Percentiles rank a stretch among this genome's conserved stretches.
phyloP scores from a whole-genome alignment of 2,797 vertebrate species.

The Phalanger gymnotis region DNA sequence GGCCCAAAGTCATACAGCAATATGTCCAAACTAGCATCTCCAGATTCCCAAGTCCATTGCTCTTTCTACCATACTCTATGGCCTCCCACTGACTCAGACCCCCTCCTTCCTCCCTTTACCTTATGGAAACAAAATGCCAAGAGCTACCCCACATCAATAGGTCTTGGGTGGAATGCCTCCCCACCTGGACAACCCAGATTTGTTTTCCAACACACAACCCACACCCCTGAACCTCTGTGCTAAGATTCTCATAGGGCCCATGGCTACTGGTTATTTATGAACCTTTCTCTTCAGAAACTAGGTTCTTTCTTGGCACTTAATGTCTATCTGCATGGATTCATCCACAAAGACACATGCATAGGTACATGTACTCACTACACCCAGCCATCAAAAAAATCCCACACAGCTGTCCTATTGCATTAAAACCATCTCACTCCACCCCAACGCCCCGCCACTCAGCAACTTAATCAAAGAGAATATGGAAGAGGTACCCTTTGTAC shows the following conservation, averaged over 20 bases:
- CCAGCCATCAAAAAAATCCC: slow-evolving; percentile 33
- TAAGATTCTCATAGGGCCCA: slow-evolving; percentile 50
- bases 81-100: slow-evolving; percentile 39
- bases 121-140: slow-evolving; percentile 47
- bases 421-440: not conserved
- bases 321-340: slow-evolving; percentile 47
- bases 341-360: not conserved
- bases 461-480: slow-evolving; percentile 74
- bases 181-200: slow-evolving; percentile 47
- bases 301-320: slow-evolving; percentile 34
- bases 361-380: not conserved
- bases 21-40: not conserved
- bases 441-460: not conserved
- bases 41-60: not conserved
- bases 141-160: not conserved
- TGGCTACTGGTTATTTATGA: slow-evolving; percentile 61
- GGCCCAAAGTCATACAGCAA: not conserved
- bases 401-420: accelerated
- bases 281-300: not conserved
- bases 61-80: not conserved
- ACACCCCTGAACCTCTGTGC: slow-evolving; percentile 3
- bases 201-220: not conserved
- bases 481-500: slow-evolving; percentile 70
- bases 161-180: slow-evolving; percentile 38
- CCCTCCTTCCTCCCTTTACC: not conserved